These are phyloP conservation scores for Lithodes maja DNA, from an alignment of 2,888 invertebrate species.

Conservation along the genomic window DNA sequence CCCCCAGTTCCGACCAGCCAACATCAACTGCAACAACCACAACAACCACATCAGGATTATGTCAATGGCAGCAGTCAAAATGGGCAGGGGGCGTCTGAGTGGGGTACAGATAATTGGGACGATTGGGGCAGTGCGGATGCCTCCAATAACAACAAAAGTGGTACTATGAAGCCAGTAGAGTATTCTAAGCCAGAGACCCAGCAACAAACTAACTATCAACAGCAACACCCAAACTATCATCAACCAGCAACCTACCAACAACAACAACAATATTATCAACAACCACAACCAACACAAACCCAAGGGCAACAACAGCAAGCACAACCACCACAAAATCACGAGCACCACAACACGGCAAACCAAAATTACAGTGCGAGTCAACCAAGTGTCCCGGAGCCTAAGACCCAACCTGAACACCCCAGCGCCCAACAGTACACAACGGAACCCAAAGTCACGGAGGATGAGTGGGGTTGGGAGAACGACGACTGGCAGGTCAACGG, in stretches of 20 bases:
- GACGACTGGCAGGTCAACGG: conserved; percentile 58
- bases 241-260: conserved; percentile 22
- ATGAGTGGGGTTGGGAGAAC: conserved; percentile 56
- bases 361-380: not conserved
- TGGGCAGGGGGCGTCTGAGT: conserved; percentile 24
- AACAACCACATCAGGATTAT: conserved; percentile 25
- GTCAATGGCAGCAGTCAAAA: conserved; percentile 50
- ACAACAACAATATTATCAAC: conserved; percentile 3
- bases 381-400: not conserved
- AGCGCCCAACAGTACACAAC: not conserved
- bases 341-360: not conserved
- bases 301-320: conserved; percentile 7
- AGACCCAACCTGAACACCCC: not conserved
- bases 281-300: not conserved
- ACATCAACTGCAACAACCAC: conserved; percentile 14
- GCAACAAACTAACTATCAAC: conserved; percentile 26
- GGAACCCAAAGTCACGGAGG: conserved; percentile 21
- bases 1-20: not conserved
- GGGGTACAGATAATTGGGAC: conserved; percentile 54
- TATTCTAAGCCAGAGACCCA: conserved; percentile 32
- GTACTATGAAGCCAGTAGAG: conserved; percentile 34
- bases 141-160: conserved; percentile 39
- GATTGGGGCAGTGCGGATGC: conserved; percentile 46
- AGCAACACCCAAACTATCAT: conserved; percentile 11
- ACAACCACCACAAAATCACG: conserved; percentile 12